Conservation (phyloP, 2,113 vertebrate genomes). For the Chaetorhynchus papuensis region DNA sequence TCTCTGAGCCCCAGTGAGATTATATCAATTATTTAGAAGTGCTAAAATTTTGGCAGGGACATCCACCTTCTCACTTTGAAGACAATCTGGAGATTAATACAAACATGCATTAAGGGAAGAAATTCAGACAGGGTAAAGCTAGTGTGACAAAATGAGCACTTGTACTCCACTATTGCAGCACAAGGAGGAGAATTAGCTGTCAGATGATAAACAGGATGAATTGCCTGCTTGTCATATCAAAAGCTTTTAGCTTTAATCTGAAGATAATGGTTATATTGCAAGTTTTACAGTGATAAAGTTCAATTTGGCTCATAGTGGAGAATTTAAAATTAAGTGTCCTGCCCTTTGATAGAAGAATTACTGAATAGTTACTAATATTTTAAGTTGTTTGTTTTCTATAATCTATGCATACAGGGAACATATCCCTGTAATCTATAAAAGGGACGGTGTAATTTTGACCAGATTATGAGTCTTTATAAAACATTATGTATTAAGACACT, state of each 20-base stretch:
- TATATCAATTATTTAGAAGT: slow-evolving; percentile 52
- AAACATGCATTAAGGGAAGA: slow-evolving; percentile 29
- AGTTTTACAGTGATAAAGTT: slow-evolving; percentile 17
- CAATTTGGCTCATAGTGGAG: neutral
- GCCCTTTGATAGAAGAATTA: neutral
- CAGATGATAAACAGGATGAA: slow-evolving; percentile 60
- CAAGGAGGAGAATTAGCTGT: slow-evolving; percentile 55
- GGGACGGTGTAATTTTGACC: neutral
- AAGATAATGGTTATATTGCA: slow-evolving; percentile 47
- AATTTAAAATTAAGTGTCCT: neutral
- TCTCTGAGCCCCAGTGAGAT: slow-evolving; percentile 20
- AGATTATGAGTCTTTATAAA: neutral
- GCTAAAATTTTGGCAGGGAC: slow-evolving; percentile 40
- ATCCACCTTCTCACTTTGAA: slow-evolving; percentile 42
- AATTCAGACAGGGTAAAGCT: slow-evolving; percentile 25
- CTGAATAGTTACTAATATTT: neutral
- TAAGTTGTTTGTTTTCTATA: neutral
- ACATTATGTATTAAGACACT: neutral
- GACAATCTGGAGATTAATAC: slow-evolving; percentile 40
- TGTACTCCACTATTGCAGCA: slow-evolving; percentile 4
- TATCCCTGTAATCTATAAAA: neutral
- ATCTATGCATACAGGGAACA: neutral
- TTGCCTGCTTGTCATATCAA: slow-evolving; percentile 59
- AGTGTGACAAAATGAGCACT: slow-evolving; percentile 57
- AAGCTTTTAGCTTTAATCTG: slow-evolving; percentile 65